These are phyloP conservation scores for Sander lucioperca DNA, from an alignment of 2,113 vertebrate species.

Conservation along the genomic window DNA sequence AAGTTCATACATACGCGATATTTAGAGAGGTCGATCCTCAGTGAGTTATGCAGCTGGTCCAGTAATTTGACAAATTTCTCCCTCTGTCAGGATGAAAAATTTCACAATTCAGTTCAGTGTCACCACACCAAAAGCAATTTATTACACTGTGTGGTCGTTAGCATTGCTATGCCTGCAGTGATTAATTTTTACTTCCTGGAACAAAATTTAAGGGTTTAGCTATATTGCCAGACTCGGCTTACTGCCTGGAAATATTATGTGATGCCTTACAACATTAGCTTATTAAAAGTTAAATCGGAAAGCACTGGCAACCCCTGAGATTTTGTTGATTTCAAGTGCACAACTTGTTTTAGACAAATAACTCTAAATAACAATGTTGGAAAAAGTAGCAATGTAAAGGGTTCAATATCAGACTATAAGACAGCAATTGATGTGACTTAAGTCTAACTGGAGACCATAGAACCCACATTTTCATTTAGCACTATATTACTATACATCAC, in stretches of 20 bases:
- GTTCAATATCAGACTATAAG: slow-evolving; percentile 9
- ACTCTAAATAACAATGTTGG: slow-evolving; percentile 3
- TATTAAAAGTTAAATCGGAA: slow-evolving; percentile 56
- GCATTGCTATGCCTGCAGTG: slow-evolving; percentile 20
- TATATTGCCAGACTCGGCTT: slow-evolving; percentile 35
- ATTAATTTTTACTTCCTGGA: slow-evolving; percentile 64
- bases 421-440: background rate
- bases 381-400: background rate
- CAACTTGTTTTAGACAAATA: slow-evolving; percentile 23
- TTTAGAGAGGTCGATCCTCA: slow-evolving; percentile 98
- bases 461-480: background rate
- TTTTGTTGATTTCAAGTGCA: slow-evolving; percentile 12
- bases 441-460: background rate
- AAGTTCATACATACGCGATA: slow-evolving; percentile 90
- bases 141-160: slow-evolving; percentile 8
- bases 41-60: slow-evolving; percentile 97
- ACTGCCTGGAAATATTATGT: slow-evolving; percentile 50
- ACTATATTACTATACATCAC: slow-evolving; percentile 4
- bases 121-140: slow-evolving; percentile 43
- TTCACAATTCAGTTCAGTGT: slow-evolving; percentile 35
- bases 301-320: slow-evolving; percentile 11
- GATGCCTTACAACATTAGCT: slow-evolving; percentile 53
- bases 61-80: slow-evolving; percentile 98
- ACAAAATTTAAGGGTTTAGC: slow-evolving; percentile 32
- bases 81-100: slow-evolving; percentile 86